phyloP scores from a whole-genome alignment of 2,113 vertebrate genomes.

The Bubo blakistoni region DNA sequence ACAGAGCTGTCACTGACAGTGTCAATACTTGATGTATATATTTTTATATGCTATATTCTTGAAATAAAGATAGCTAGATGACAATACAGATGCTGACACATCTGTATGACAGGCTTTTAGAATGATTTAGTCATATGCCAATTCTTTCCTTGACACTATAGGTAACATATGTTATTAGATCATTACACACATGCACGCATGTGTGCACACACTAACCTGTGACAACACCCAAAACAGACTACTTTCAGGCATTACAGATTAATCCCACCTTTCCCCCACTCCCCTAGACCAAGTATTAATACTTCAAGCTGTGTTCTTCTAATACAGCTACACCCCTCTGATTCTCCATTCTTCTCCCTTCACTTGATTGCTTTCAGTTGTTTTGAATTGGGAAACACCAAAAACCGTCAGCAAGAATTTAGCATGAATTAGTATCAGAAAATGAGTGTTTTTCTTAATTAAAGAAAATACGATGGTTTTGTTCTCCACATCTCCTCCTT shows the following conservation, averaged over 20 bases:
- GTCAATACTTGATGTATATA: neutral
- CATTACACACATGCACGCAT: neutral
- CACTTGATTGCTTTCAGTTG: constrained; percentile 3
- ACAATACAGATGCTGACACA: neutral
- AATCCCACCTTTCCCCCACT: neutral
- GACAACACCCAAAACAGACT: neutral
- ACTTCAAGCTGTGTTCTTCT: neutral
- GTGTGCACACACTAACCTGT: neutral
- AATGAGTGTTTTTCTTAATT: constrained; percentile 33
- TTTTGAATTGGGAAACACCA: constrained; percentile 16
- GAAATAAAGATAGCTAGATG: neutral
- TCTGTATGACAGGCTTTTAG: neutral
- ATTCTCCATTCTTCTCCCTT: neutral
- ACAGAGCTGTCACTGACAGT: neutral
- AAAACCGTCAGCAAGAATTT: constrained; percentile 17
- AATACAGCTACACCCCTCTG: neutral
- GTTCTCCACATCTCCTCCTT: constrained; percentile 9
- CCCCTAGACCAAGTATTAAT: neutral
- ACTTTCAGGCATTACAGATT: neutral
- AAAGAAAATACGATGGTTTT: constrained; percentile 10
- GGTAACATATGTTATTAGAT: neutral
- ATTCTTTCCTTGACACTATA: neutral
- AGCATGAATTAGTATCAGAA: constrained; percentile 22
- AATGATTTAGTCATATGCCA: neutral
- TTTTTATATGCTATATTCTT: neutral